These are phyloP conservation scores for Sipha maydis DNA, from an alignment of 2,888 invertebrate genomes.

Conservation along the genomic window DNA sequence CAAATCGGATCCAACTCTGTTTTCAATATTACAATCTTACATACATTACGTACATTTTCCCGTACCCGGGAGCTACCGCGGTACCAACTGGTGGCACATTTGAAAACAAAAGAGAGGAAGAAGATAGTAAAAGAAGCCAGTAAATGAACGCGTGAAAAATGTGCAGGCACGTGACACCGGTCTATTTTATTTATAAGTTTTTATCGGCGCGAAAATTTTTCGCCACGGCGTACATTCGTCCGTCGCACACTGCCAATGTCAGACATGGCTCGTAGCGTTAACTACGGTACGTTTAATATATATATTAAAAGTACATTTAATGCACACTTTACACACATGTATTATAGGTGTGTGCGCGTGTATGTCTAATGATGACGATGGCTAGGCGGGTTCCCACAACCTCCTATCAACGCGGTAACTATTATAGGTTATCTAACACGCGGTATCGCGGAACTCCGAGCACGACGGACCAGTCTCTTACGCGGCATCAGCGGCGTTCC, in stretches of 20 bases:
- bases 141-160: neutral
- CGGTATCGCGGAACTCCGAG: conserved; percentile 45
- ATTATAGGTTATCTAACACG: conserved; percentile 38
- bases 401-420: conserved; percentile 49
- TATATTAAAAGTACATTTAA: neutral
- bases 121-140: too few species aligned
- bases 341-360: too few species aligned
- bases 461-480: conserved; percentile 16
- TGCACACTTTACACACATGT: neutral
- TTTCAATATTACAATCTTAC: too few species aligned
- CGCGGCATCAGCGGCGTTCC: neutral
- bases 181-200: neutral
- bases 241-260: conserved; percentile 19
- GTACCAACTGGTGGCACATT: too few species aligned
- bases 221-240: neutral
- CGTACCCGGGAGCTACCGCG: too few species aligned
- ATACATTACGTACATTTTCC: too few species aligned
- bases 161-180: neutral
- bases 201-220: neutral
- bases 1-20: too few species aligned
- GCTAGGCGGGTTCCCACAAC: conserved; percentile 35
- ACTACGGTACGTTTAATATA: neutral
- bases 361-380: neutral
- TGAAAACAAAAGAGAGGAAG: neutral
- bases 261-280: neutral